Base-by-base conservation (phyloP, 2,113 vertebrate genomes). In the Sitta europaea region DNA sequence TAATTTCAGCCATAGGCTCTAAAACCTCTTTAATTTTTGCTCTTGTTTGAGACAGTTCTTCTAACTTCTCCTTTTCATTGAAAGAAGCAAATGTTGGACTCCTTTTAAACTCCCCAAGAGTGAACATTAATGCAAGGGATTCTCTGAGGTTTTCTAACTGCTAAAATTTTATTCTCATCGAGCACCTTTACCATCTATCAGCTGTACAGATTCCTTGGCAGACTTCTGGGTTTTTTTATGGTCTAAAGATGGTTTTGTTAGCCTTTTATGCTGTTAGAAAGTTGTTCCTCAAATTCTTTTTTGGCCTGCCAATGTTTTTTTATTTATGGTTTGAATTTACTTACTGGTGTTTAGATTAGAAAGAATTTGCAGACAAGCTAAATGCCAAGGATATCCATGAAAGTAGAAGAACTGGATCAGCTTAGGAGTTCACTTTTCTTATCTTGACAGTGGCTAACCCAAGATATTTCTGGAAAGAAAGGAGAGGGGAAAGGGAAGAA, bases 331-430 rank as follows among this genome's bases (percentile, higher is more conserved):
- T 88, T 92, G 79, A 71, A 62, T 93, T 95, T 82, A 77, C 27
- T 90, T 94, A 47, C 63, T 94, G 51, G 29, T 94, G 84, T 95
- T 96, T 92, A 95, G 90, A 95, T 63, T 88, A 90, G 70, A 90
- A 92, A 76, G 77, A 95, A 92, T 91, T 90, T 95, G 66, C 89
- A 97, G 91, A 76, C 92, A 92, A 96, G 47, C 42, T 73, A 73
- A 95, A 94, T 92, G 54, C 75, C 84, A 95, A 94, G 63, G 77
- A 86, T 92, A 91, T 93, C 71, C 75, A 80, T 90, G 36, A 80
- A 93, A 90, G 43, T 0, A 86, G 58, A 90, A 86, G 67, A 92
- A 86, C 42, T 95, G 67, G 58, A 91, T 83, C 90, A 88, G 58
- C 88, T 92, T 82, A 92, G 87, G 54, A 94, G 80, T 85, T 88